Base-by-base conservation (phyloP, 2,888 invertebrate genomes). In the Agonum fuliginosum region DNA sequence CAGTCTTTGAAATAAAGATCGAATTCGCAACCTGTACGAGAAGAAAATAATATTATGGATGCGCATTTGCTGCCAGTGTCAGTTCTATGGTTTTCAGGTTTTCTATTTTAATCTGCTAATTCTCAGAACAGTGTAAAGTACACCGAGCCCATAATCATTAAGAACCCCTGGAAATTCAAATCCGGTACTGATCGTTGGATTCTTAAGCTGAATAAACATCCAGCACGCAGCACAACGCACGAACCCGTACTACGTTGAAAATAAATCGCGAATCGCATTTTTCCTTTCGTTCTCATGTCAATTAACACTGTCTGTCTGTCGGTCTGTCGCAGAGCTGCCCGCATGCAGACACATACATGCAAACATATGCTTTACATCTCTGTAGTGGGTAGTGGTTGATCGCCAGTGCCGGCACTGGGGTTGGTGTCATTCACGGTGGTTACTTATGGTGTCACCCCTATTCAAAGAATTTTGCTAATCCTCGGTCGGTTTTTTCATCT, bases 241-340 rank as follows among this genome's bases (percentile, higher is more conserved):
- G 54, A 54, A 54, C 46, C 46, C 46, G 46, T 46, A 46, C 1
- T 46, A 46, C 46, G 19, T 46, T 17, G 58, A 62, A 27, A 62
- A 62, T 62, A 62, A 62, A 62, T 62, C 58, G 58, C 58, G 58
- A 62, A 30, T 62, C 14, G 58, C 27, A 62, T 62, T 62, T 46
- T 62, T 62, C 54, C 8, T 54, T 17, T 62, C 58, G 58, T 62
- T 70, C 70, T 70, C 70, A 70, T 70, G 70, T 70, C 70, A 70
- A 70, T 70, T 70, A 70, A 70, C 48, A 48, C 70, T 70, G 70
- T 70, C 30, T 70, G 70, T 70, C 14, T 70, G 70, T 65, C 19
- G 27, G 65, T 65, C 34, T 65, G 65, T 65, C 65, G 34, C 65
- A 65, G 19, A 20, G 14, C 48, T 62, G 58, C 58, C 58, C 70